phyloP scores from a whole-genome alignment of 2,797 vertebrate species.

The Parauchenoglanis punctatus region DNA sequence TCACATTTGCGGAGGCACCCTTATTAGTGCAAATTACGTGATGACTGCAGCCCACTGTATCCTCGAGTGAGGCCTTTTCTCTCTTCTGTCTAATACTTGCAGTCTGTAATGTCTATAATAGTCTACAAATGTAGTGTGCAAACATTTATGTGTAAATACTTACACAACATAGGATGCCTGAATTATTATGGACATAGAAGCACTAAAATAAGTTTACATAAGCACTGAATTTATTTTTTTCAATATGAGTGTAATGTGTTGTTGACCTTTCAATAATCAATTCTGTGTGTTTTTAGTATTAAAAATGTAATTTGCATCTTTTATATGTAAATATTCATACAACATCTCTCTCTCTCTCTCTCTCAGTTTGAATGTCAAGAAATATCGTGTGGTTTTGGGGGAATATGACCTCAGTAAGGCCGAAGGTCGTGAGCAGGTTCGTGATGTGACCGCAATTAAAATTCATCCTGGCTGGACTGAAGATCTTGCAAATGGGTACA shows the following conservation, averaged over 20 bases:
- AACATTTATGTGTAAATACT: background rate
- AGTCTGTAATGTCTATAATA: background rate
- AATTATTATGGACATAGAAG: background rate
- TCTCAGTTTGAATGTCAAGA: constrained; percentile 54
- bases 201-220: background rate
- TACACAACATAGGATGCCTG: background rate
- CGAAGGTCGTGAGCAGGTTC: constrained; percentile 64
- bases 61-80: constrained; percentile 37
- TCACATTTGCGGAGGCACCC: constrained; percentile 22
- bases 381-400: constrained; percentile 65
- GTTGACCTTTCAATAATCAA: background rate
- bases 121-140: background rate
- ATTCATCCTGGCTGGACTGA: constrained; percentile 68
- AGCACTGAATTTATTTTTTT: background rate
- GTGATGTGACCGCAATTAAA: constrained; percentile 53
- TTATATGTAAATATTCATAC: background rate
- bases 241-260: background rate
- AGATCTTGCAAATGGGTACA: constrained; percentile 65
- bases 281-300: background rate
- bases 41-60: constrained; percentile 76
- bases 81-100: background rate
- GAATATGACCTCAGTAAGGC: constrained; percentile 62
- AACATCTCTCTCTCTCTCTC: background rate
- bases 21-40: constrained; percentile 55
- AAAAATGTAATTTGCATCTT: background rate